Conservation (phyloP, 2,113 vertebrate species). For the Tonatia bakeri region DNA sequence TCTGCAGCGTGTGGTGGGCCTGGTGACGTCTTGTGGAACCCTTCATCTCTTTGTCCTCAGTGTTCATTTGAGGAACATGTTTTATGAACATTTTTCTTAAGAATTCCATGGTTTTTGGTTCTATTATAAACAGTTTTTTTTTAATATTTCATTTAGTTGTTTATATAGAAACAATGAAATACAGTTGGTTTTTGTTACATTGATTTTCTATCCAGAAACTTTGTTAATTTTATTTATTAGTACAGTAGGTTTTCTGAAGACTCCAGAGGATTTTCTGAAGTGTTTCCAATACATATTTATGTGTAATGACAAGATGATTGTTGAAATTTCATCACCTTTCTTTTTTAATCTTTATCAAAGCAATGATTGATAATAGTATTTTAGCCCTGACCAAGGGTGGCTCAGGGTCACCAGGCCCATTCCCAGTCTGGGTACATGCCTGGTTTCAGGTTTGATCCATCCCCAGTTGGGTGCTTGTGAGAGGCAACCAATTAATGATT, state of each 20-base stretch:
- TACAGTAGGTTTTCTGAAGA: not conserved
- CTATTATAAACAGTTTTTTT: not conserved
- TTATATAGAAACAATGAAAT: not conserved
- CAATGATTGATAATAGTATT: not conserved
- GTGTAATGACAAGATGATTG: not conserved
- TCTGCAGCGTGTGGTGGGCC: too few relatives aligned
- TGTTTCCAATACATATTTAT: not conserved
- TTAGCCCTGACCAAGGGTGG: not conserved
- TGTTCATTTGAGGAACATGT: not conserved
- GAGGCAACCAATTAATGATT: too few relatives aligned
- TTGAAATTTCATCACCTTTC: not conserved
- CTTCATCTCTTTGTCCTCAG: not conserved
- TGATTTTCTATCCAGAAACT: not conserved
- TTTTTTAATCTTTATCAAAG: not conserved
- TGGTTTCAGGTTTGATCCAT: too few relatives aligned
- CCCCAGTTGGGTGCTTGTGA: too few relatives aligned
- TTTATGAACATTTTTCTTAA: not conserved
- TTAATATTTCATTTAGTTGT: not conserved
- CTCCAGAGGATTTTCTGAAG: not conserved
- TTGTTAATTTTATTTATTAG: not conserved
- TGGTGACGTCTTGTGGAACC: not conserved
- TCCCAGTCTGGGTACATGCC: too few relatives aligned
- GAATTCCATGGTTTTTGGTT: not conserved
- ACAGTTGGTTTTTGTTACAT: not conserved
- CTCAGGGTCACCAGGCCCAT: too few relatives aligned